Evolutionary conservation across 2,797 vertebrate species (phyloP).

Genomic region (Spinus pinus): DNA sequence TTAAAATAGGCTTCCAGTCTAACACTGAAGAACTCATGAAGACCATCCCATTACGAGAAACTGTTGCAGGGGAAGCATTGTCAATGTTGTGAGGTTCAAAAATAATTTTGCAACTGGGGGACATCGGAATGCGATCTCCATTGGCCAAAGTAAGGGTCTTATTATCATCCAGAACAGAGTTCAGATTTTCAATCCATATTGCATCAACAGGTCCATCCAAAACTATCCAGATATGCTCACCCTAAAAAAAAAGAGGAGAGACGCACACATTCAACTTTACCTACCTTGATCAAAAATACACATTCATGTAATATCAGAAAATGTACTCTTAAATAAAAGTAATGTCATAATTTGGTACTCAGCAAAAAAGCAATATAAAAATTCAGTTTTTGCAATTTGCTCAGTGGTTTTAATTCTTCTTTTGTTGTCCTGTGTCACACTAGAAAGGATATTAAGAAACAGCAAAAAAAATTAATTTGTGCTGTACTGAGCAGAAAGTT

Average conservation of each 20-base stretch:
- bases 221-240: slow-evolving; percentile 94
- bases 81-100: slow-evolving; percentile 98
- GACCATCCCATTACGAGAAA: slow-evolving; percentile 97
- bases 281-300: not conserved
- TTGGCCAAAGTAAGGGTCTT: slow-evolving; percentile 94
- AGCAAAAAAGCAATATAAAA: not conserved
- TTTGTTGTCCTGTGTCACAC: not conserved
- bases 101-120: slow-evolving; percentile 91
- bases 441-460: not conserved
- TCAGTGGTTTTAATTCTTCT: not conserved
- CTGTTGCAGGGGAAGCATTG: slow-evolving; percentile 95
- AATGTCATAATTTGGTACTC: not conserved
- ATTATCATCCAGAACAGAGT: slow-evolving; percentile 97
- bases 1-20: slow-evolving; percentile 90
- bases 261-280: not conserved
- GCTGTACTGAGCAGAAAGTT: not conserved
- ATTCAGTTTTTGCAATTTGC: not conserved
- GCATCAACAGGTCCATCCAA: slow-evolving; percentile 95
- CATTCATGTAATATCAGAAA: not conserved
- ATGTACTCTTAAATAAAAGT: not conserved
- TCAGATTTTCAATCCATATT: slow-evolving; percentile 99
- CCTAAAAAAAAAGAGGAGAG: not conserved
- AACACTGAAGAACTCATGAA: slow-evolving; percentile 97
- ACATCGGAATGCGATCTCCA: slow-evolving; percentile 96
- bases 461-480: not conserved